Percentiles rank a stretch among this genome's conserved stretches.
Conservation (phyloP, 2,888 invertebrate genomes). For the Habrosyne pyritoides region DNA sequence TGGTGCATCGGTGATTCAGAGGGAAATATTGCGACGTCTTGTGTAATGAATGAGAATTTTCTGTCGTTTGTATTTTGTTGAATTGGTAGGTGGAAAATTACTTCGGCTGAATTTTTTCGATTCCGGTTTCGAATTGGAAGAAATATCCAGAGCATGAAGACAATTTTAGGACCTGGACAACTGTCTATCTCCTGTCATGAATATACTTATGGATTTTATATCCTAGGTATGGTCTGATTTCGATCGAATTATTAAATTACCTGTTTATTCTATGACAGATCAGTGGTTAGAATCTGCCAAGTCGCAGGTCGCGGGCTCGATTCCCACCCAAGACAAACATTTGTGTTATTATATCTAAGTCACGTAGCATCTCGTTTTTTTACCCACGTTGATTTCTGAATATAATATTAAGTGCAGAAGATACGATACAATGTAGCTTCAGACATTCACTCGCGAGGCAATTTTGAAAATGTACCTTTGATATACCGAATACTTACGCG, state of each 20-base stretch:
- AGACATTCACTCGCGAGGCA: background rate
- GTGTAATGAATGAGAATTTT: background rate
- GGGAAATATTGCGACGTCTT: background rate
- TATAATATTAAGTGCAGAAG: background rate
- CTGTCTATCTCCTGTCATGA: background rate
- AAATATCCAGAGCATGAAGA: background rate
- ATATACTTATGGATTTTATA: background rate
- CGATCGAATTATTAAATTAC: no score
- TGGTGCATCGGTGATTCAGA: background rate
- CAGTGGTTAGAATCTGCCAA: no score
- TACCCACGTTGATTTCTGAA: background rate
- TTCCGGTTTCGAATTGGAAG: background rate
- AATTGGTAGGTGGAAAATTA: background rate
- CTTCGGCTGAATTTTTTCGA: background rate
- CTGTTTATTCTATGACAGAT: no score
- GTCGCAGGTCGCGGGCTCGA: no score
- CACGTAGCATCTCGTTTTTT: no score
- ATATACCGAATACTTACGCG: background rate
- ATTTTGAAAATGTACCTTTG: slow-evolving; percentile 1
- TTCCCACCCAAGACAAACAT: no score
- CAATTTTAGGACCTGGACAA: background rate
- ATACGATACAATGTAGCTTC: background rate
- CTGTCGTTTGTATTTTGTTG: background rate
- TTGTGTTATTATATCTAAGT: no score
- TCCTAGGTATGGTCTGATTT: no score